A percentile compares a stretch with the other conserved stretches of the same genome.
Evolutionary conservation across 2,113 vertebrate species (phyloP).

Genomic region (Zootoca vivipara): DNA sequence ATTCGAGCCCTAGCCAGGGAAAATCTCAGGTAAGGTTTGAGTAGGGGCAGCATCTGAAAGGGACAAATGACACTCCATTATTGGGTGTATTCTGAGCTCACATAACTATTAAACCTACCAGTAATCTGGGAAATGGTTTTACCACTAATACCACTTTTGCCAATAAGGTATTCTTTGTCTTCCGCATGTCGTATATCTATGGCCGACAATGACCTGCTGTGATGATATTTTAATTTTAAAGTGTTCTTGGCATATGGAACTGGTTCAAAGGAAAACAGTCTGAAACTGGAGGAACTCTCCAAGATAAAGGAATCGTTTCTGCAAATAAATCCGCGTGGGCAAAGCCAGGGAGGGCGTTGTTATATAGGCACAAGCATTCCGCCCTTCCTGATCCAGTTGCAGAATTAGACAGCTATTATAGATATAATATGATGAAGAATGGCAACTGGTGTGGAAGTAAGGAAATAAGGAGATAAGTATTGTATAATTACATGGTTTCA

Average conservation of each 20-base stretch:
- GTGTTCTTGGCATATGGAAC: not conserved
- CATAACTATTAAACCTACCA: not conserved
- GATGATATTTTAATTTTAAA: not conserved
- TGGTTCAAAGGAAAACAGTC: not conserved
- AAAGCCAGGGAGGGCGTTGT: not conserved
- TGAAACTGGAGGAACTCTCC: not conserved
- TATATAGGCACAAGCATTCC: not conserved
- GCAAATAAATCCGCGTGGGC: not conserved
- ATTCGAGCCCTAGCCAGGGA: not conserved
- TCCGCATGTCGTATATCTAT: not conserved
- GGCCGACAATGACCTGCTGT: not conserved
- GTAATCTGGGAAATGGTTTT: slow-evolving; percentile 12
- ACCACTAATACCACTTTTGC: not conserved
- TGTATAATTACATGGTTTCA: not conserved
- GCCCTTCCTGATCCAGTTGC: not conserved
- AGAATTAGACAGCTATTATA: not conserved
- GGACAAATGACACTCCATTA: not conserved
- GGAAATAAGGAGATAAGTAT: not conserved
- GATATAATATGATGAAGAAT: not conserved
- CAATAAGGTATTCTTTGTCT: slow-evolving; percentile 3
- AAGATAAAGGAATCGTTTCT: not conserved
- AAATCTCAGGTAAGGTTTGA: not conserved
- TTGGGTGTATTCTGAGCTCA: not conserved
- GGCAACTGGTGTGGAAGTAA: not conserved
- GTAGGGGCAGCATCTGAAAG: not conserved